These are phyloP conservation scores for Pseudanteris insignis DNA, from an alignment of 2,888 invertebrate genomes.

Conservation along the genomic window DNA sequence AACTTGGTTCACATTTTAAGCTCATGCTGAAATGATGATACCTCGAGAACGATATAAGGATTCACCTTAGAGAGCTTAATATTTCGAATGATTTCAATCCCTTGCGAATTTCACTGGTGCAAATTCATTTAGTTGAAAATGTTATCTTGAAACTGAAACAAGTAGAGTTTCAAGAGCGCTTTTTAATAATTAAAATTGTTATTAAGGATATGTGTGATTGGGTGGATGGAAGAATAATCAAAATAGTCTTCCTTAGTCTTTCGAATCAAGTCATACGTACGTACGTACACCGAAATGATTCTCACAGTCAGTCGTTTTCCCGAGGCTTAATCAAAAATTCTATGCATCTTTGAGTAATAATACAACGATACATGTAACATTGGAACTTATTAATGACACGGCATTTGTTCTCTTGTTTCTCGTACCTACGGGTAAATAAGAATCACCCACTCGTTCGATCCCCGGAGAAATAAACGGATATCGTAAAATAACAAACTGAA, in stretches of 20 bases:
- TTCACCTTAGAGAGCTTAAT: conserved; percentile 22
- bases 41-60: conserved; percentile 20
- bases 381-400: conserved; percentile 35
- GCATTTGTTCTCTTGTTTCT: conserved; percentile 20
- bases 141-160: no score
- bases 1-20: conserved; percentile 32
- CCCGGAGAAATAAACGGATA: conserved; percentile 29
- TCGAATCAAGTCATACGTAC: neutral
- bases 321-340: conserved; percentile 50
- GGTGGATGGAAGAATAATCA: conserved; percentile 1
- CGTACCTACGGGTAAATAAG: conserved; percentile 22
- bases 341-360: conserved; percentile 50
- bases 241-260: neutral
- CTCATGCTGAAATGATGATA: conserved; percentile 24
- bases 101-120: no score
- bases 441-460: conserved; percentile 20
- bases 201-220: conserved; percentile 19
- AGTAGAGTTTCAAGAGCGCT: no score
- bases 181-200: conserved; percentile 20
- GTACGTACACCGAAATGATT: conserved; percentile 21
- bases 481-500: conserved; percentile 21
- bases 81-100: conserved; percentile 34
- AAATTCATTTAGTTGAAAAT: no score
- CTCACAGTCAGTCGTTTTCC: conserved; percentile 23
- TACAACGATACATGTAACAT: conserved; percentile 26